Evolutionary conservation across 2,888 invertebrate species (phyloP).

Genomic region (Andrena trimmerana): DNA sequence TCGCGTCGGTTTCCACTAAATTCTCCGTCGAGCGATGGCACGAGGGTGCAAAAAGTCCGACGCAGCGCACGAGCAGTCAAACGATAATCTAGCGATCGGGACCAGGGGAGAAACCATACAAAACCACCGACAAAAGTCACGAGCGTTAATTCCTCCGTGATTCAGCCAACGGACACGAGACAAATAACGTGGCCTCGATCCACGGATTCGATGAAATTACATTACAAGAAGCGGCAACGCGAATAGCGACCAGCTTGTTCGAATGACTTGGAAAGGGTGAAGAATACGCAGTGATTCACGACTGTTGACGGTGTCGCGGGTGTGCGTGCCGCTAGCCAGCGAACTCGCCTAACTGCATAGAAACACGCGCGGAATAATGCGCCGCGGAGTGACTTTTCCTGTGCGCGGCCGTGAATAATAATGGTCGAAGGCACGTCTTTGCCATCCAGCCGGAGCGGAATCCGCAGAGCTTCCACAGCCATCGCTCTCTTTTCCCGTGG

Average conservation of each 20-base stretch:
- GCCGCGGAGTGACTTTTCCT: constrained; percentile 38
- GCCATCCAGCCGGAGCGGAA: constrained; percentile 34
- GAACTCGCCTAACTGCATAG: constrained; percentile 15
- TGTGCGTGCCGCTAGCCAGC: background rate
- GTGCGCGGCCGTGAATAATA: constrained; percentile 39
- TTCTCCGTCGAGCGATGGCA: constrained; percentile 8
- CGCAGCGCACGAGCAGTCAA: background rate
- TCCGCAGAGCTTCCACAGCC: constrained; percentile 5
- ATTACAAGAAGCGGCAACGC: constrained; percentile 16
- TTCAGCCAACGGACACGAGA: constrained; percentile 27
- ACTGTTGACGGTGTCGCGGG: background rate
- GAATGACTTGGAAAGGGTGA: constrained; percentile 1
- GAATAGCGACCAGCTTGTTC: constrained; percentile 8
- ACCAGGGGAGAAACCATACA: background rate
- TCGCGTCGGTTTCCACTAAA: constrained; percentile 37
- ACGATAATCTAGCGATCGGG: background rate
- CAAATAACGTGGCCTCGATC: constrained; percentile 56
- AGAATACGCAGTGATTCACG: background rate
- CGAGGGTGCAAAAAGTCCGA: background rate
- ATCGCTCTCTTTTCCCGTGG: constrained; percentile 23
- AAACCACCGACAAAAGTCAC: background rate
- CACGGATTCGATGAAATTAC: constrained; percentile 43
- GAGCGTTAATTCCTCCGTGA: background rate
- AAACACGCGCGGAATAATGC: constrained; percentile 24
- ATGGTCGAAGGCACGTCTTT: constrained; percentile 23